phyloP scores from a whole-genome alignment of 2,888 invertebrate genomes.

The Tetragnatha montana region DNA sequence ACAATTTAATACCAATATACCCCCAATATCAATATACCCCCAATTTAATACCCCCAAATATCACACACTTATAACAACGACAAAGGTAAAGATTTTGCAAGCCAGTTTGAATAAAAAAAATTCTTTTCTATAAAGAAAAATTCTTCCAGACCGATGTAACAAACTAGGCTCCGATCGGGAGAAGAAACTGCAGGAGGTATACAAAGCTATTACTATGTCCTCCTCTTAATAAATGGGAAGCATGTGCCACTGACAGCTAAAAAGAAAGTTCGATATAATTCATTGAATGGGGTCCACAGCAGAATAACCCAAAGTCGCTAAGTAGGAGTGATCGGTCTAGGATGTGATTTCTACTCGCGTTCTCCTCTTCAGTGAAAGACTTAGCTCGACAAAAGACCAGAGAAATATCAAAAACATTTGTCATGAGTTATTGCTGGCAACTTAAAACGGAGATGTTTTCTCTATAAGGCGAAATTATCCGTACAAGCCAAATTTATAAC shows the following conservation, averaged over 20 bases:
- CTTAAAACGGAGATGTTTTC: no score
- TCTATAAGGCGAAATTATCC: no score
- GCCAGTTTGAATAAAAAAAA: no score
- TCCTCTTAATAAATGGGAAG: conserved; percentile 17
- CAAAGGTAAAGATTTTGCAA: no score
- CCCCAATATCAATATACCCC: no score
- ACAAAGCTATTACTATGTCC: not conserved
- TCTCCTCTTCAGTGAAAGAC: not conserved
- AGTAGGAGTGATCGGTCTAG: not conserved
- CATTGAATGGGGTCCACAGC: not conserved
- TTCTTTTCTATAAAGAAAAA: no score
- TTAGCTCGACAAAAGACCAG: not conserved
- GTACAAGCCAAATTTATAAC: no score
- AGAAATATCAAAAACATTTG: not conserved
- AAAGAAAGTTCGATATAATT: not conserved
- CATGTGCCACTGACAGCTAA: conserved; percentile 21
- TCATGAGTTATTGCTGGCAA: no score
- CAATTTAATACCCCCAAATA: no score
- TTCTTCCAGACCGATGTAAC: not conserved
- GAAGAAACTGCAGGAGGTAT: not conserved
- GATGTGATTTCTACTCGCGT: not conserved
- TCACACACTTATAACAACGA: no score
- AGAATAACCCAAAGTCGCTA: not conserved
- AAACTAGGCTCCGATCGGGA: not conserved
- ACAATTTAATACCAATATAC: no score